These are phyloP conservation scores for Rhabdomys pumilio DNA, from an alignment of 2,797 vertebrate genomes.

Conservation along the genomic window DNA sequence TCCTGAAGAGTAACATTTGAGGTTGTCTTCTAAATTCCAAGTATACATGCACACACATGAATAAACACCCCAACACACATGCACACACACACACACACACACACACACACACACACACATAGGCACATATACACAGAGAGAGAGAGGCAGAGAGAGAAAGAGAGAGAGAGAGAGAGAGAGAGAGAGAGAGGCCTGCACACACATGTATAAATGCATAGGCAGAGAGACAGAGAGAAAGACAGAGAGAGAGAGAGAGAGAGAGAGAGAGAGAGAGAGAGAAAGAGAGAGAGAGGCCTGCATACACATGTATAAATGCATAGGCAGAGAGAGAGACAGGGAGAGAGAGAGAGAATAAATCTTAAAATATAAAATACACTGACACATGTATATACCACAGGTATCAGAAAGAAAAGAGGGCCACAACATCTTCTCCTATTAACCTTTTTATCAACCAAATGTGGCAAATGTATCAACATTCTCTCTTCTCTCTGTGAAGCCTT, in stretches of 20 bases:
- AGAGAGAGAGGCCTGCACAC: too few relatives aligned
- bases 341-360: neutral
- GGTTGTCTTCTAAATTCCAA: neutral
- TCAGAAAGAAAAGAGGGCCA: neutral
- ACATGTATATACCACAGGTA: neutral
- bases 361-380: neutral
- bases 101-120: neutral
- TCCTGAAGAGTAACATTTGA: neutral
- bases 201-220: neutral
- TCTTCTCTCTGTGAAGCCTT: neutral
- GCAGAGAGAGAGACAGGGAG: neutral
- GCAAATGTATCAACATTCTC: conserved; percentile 2
- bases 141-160: neutral
- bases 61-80: neutral
- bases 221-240: too few relatives aligned
- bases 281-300: neutral
- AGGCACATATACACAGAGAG: neutral
- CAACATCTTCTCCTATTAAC: neutral
- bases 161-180: neutral
- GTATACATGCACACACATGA: neutral
- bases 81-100: neutral
- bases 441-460: neutral
- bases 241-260: neutral
- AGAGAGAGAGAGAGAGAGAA: neutral
- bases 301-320: too few relatives aligned